Percentiles rank a stretch among this genome's conserved stretches.
phyloP scores from a whole-genome alignment of 2,888 invertebrate genomes.

The Nephrotoma appendiculata region DNA sequence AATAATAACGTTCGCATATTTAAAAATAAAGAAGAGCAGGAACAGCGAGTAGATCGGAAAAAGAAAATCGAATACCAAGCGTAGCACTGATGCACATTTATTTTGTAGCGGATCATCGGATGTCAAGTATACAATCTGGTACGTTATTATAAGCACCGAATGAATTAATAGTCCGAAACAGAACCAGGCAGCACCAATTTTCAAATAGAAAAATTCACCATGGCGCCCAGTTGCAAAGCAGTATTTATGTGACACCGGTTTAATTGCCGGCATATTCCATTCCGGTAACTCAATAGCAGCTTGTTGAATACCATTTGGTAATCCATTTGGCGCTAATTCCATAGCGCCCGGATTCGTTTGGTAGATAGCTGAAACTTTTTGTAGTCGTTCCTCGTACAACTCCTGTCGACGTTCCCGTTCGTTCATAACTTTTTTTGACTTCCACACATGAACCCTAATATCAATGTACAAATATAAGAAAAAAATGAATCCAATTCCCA shows the following conservation, averaged over 20 bases:
- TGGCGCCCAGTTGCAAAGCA: constrained; percentile 54
- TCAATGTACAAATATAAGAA: constrained; percentile 45
- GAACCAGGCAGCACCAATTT: constrained; percentile 59
- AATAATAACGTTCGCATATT: constrained; percentile 62
- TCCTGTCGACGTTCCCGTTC: constrained; percentile 31
- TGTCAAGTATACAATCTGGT: constrained; percentile 46
- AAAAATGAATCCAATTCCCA: constrained; percentile 43
- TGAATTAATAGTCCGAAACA: constrained; percentile 66
- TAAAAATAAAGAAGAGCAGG: constrained; percentile 65
- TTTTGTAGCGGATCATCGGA: constrained; percentile 38
- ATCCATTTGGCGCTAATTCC: neutral
- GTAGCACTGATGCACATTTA: constrained; percentile 44
- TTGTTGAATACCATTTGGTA: constrained; percentile 20
- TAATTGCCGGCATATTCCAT: constrained; percentile 20
- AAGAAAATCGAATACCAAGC: constrained; percentile 48
- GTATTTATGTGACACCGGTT: constrained; percentile 39
- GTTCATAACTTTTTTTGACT: constrained; percentile 34
- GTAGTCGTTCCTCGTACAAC: constrained; percentile 28
- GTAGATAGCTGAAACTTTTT: constrained; percentile 20
- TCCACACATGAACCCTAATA: constrained; percentile 41
- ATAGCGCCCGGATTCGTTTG: neutral
- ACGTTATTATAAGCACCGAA: constrained; percentile 50
- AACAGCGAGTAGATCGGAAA: constrained; percentile 60
- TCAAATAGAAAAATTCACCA: constrained; percentile 58
- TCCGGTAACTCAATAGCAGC: constrained; percentile 23